Evolutionary conservation across 2,113 vertebrate species (phyloP), one percentile per base, ranked within the genome.

Genomic region (Platycercus adscitus): DNA sequence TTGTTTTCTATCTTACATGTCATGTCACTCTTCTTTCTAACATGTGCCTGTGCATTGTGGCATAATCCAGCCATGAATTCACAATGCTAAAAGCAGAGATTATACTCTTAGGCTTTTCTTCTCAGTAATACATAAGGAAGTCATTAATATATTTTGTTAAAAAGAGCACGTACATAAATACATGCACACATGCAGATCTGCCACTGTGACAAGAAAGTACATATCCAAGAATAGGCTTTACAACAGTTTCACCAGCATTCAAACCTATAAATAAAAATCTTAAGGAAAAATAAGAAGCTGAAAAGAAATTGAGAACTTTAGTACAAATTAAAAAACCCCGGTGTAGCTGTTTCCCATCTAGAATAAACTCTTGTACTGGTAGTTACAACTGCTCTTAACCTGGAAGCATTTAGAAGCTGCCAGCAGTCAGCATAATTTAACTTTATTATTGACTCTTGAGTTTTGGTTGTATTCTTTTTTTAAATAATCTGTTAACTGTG

Each of bases 11-110:
- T 39, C 4, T 88, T 31, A 52, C 11, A 65, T 29, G 13, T 72
- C 1, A 17, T 88, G 55, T 56, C 23, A 44, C 15, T 29, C n/a
- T 88, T 49, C 39, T 72, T 69, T 79, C 33, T 91, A 65, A 69
- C 4, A 19, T 2, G 7, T 28, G 20, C 19, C 52, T 68, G 28
- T 23, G 24, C 13, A 60, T n/a, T 0, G 0, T 47, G 53, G 43
- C 26, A 64, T 50, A 86, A 81, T 52, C 21, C 61, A 83, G n/a
- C 9, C 39, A 66, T 50, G 15, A 77, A 72, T 77, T 88, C 35
- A 39, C 19, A 58, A 64, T 26, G n/a, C 17, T 64, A 87, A 94
- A 79, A 14, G 13, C 31, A 83, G 24, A 70, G 35, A 24, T 33
- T 33, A 31, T 17, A 31, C 19, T 69, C 53, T 15, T 15, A 69